A percentile compares a stretch with the other conserved stretches of the same genome.
Evolutionary conservation across 2,888 invertebrate species (phyloP).

Genomic region (Lamproptera curius): DNA sequence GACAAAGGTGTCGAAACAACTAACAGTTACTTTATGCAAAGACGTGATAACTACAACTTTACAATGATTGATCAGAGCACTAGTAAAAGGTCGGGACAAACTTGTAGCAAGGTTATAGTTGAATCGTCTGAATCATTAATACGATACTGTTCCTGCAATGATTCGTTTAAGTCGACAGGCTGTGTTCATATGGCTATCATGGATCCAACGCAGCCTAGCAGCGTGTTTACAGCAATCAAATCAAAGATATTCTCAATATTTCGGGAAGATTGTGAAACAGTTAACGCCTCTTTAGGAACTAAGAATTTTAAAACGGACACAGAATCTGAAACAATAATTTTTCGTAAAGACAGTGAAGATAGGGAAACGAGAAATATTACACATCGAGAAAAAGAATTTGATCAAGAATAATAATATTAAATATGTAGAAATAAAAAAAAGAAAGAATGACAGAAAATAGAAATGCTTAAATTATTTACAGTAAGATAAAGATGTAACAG

Average conservation of each 20-base stretch:
- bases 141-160: not conserved
- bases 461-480: no score
- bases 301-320: not conserved
- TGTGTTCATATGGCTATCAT: not conserved
- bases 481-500: no score
- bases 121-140: not conserved
- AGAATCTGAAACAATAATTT: not conserved
- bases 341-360: no score
- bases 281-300: not conserved
- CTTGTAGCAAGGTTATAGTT: not conserved
- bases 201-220: slow-evolving; percentile 2
- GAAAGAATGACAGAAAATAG: no score
- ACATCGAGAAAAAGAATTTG: no score
- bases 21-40: slow-evolving; percentile 10
- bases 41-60: not conserved
- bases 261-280: slow-evolving; percentile 3
- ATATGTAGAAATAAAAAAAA: no score
- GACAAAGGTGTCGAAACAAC: slow-evolving; percentile 24
- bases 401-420: no score
- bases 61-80: not conserved
- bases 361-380: no score
- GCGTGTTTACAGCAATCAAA: slow-evolving; percentile 17
- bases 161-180: not conserved
- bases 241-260: slow-evolving; percentile 17
- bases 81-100: not conserved